Base-by-base conservation (phyloP, 1,140 invertebrate genomes). In the Pseudomyrmex concolor region DNA sequence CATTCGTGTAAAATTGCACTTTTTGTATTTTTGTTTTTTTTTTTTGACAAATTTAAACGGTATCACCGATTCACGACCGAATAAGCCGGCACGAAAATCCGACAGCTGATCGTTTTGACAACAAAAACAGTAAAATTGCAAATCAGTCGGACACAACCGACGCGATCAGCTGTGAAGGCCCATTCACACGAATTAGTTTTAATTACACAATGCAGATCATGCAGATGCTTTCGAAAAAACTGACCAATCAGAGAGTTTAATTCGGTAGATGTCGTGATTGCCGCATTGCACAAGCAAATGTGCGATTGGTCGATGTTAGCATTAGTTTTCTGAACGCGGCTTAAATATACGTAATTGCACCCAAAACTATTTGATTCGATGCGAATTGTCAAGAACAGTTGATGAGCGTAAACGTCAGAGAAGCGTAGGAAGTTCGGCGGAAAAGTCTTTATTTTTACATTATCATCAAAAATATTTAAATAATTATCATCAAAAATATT, bases 61-160 rank as follows among this genome's bases (percentile, higher is more conserved):
- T 34, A 34, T 34, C 34, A 7, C 34, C 5, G 34, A n/a, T 12
- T n/a, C 22, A 13, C 59, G 48, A 17, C 17, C 60, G 48, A 22
- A 25, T 5, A 5, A 7, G 5, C 63, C 63, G 54, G 54, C 48
- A 25, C 19, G 19, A 67, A 12, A 48, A n/a, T 45, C 9, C 45
- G 64, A 78, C 76, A 78, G 76, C 51, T 78, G 63, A 68, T 67
- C 63, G 74, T 78, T 70, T 45, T 68, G 51, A 68, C 67, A 78
- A 78, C 25, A 78, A 70, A 63, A 78, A 22, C 51, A 78, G 4
- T 51, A 25, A 57, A 17, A 78, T 13, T 34, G 17, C 9, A 15
- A 67, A 57, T 2, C 7, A 68, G 19, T 2, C 22, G 12, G 66
- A 13, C 5, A 13, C 5, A 13, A 60, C 72, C 25, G 8, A 62